Conservation (phyloP, 35 echinoderm and acorn worm species). For the Strongylocentrotus purpuratus region DNA sequence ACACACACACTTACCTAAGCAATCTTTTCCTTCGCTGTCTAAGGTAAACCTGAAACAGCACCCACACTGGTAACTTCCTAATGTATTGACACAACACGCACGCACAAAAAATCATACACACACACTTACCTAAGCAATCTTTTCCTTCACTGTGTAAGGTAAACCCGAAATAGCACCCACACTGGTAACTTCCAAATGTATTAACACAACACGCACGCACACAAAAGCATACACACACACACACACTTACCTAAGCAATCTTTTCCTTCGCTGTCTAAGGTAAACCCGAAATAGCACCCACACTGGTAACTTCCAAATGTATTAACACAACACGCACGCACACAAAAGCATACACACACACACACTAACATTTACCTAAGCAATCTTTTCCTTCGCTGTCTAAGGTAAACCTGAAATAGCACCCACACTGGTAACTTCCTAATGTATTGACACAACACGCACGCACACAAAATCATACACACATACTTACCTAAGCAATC, state of each 20-base stretch:
- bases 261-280: constrained; percentile 70
- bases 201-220: too few species aligned
- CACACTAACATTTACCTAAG: constrained; percentile 65
- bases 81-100: too few species aligned
- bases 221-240: too few species aligned
- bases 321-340: constrained; percentile 58
- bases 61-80: constrained; percentile 76
- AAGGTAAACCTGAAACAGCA: constrained; percentile 77
- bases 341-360: too few species aligned
- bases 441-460: too few species aligned
- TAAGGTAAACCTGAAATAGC: constrained; percentile 74
- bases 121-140: constrained; percentile 89
- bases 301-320: constrained; percentile 81
- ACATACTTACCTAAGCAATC: constrained; percentile 90
- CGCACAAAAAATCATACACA: too few species aligned
- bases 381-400: constrained; percentile 82
- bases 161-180: constrained; percentile 77
- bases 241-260: constrained; percentile 91
- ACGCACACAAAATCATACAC: too few species aligned
- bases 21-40: constrained; percentile 78
- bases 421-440: constrained; percentile 82
- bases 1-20: constrained; percentile 87
- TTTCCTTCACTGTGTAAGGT: constrained; percentile 72
- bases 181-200: constrained; percentile 70
- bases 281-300: constrained; percentile 74